Conservation (phyloP, 2,113 vertebrate genomes). For the Eudyptes chrysolophus region DNA sequence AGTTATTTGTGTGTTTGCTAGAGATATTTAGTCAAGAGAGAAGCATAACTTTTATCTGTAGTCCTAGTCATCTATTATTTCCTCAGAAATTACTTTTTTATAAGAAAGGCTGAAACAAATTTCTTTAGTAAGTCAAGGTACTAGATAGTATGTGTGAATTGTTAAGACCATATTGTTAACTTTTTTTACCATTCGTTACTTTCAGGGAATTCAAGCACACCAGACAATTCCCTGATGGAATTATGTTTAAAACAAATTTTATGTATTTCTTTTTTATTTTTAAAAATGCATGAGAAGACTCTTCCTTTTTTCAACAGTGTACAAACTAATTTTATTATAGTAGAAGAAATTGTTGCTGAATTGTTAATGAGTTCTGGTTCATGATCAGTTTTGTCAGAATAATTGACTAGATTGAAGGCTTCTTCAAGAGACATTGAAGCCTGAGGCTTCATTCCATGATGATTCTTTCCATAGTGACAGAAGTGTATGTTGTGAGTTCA, state of each 20-base stretch:
- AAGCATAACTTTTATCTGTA: neutral
- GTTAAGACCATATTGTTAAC: neutral
- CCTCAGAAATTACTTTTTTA: constrained; percentile 8
- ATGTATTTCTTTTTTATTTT: neutral
- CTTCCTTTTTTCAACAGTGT: neutral
- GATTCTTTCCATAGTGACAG: neutral
- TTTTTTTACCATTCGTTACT: neutral
- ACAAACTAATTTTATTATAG: neutral
- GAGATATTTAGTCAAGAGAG: neutral
- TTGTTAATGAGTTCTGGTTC: neutral
- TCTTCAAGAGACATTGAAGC: constrained; percentile 21
- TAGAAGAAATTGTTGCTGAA: neutral
- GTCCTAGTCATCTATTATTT: neutral
- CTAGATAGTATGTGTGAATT: neutral
- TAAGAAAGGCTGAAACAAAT: neutral
- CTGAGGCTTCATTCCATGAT: neutral
- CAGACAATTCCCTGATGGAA: neutral
- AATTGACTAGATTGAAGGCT: constrained; percentile 39
- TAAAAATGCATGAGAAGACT: neutral
- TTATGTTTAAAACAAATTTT: neutral
- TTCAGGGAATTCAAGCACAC: neutral
- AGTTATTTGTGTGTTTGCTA: neutral
- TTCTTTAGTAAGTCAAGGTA: neutral
- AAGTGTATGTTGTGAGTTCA: neutral
- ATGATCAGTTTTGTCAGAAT: constrained; percentile 42